Evolutionary conservation across 2,113 vertebrate genomes (phyloP).

Genomic region (Oncorhynchus masou): DNA sequence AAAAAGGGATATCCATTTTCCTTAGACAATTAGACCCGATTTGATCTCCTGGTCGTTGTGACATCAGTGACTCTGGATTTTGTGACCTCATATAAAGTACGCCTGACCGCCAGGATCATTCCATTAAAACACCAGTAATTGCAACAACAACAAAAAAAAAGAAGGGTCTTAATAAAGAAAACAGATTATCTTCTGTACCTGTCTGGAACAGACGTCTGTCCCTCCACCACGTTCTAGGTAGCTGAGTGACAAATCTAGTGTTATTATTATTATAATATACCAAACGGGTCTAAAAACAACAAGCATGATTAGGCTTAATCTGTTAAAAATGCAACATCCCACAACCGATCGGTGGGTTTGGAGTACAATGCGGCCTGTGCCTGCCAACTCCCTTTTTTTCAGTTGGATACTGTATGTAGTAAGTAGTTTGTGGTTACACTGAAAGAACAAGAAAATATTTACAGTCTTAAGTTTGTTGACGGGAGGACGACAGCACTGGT

Average conservation of each 20-base stretch:
- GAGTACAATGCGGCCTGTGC: neutral
- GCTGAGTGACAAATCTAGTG: neutral
- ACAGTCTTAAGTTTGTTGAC: neutral
- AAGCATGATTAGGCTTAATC: neutral
- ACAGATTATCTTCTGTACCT: neutral
- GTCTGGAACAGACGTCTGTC: neutral
- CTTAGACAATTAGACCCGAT: conserved; percentile 21
- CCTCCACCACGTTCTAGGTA: neutral
- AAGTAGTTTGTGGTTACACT: neutral
- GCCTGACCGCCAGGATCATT: neutral
- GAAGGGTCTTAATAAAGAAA: too few species aligned
- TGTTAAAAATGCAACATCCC: neutral
- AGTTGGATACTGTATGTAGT: neutral
- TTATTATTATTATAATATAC: neutral
- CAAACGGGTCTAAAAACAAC: neutral
- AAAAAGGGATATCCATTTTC: conserved; percentile 2
- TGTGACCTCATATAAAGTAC: neutral
- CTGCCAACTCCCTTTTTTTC: neutral
- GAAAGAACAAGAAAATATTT: neutral
- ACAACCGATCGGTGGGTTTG: too few species aligned
- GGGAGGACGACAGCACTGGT: neutral
- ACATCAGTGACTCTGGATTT: neutral
- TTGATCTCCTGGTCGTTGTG: neutral
- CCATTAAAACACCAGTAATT: neutral
- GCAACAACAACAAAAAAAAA: too few species aligned